Evolutionary conservation across 2,113 vertebrate genomes (phyloP), one percentile per base, ranked within the genome.

Genomic region (Macheiramphus alcinus): DNA sequence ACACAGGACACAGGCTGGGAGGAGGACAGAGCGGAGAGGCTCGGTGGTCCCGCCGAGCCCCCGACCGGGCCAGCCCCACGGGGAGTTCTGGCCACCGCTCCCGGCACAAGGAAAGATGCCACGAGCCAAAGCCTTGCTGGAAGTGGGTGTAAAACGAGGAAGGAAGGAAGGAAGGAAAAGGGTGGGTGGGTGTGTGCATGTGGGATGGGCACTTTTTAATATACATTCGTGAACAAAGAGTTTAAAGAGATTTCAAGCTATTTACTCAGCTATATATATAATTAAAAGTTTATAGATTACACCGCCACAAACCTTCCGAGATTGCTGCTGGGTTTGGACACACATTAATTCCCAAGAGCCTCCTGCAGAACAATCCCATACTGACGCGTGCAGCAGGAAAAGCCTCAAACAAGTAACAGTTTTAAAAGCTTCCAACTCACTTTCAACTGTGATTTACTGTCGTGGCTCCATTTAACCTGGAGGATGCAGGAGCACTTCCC

Each of bases 81-180:
- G 92, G 90, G 86, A 93, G 52, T 20, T 81, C 63, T 52, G 34
- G 68, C 56, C 91, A 84, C 1, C 0, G 67, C 88, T 80, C 72
- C 38, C 36, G 0, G 80, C 86, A 67, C 58, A 63, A 82, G 93
- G 95, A 90, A 75, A 18, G 94, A 96, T 93, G 95, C 94, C 91
- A 76, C 18, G 10, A 96, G 94, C 91, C 93, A 90, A 92, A 93
- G 87, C 73, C 53, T 89, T 50, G 89, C 79, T 97, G 93, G 95
- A 94, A 95, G 93, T 89, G 94, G 95, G 94, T 94, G 97, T 97
- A 90, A 95, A 94, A 94, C 6, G 0, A 95, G 95, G 94, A 91
- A 97, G 81, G 80, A 90, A 93, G 81, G 80, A 90, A 93, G 83
- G 92, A 91, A 97, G 88, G 90, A 96, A 95, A 83, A 72, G 90